phyloP scores from a whole-genome alignment of 2,888 invertebrate genomes.

The Stomorhina lunata region DNA sequence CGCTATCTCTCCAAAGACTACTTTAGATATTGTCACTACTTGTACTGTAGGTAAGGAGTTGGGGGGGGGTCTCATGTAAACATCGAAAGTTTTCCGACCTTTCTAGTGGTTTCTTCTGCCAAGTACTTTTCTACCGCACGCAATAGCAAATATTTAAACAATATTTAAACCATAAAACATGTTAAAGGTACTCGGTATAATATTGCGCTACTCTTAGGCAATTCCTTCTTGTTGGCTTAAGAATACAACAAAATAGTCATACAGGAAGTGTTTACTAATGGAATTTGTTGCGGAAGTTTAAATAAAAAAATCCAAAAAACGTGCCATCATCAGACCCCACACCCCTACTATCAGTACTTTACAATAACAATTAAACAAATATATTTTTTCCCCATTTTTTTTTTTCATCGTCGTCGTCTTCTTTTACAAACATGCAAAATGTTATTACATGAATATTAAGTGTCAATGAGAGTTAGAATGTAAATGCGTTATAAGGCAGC shows the following conservation, averaged over 20 bases:
- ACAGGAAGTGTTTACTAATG: constrained; percentile 53
- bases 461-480: not conserved
- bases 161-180: not conserved
- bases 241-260: constrained; percentile 25
- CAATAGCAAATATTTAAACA: constrained; percentile 11
- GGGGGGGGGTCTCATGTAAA: too few species aligned
- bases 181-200: not conserved
- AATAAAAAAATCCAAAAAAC: not conserved
- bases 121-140: too few species aligned
- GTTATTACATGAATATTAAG: constrained; percentile 7
- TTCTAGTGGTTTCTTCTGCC: too few species aligned
- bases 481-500: too few species aligned
- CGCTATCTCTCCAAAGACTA: not conserved
- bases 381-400: not conserved
- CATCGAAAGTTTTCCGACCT: constrained; percentile 4
- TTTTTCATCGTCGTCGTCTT: too few species aligned
- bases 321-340: not conserved
- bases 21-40: not conserved
- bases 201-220: not conserved
- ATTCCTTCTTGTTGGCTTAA: not conserved
- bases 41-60: too few species aligned
- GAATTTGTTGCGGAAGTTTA: constrained; percentile 42
- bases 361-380: constrained; percentile 17
- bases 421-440: constrained; percentile 3
- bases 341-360: not conserved